Conservation (phyloP, 23 tunicate species). For the Oikopleura dioica region DNA sequence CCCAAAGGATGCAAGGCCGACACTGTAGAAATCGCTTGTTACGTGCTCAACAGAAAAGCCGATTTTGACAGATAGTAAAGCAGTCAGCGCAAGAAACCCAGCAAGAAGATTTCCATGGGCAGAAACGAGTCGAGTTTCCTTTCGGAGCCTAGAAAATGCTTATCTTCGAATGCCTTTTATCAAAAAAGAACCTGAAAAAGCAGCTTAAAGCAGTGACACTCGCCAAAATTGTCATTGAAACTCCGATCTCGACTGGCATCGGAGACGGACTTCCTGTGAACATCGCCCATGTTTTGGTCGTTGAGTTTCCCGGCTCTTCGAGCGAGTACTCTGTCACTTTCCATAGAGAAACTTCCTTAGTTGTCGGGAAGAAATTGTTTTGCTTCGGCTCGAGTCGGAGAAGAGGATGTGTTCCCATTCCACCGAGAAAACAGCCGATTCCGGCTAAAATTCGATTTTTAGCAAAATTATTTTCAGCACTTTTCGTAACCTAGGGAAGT, state of each 20-base stretch:
- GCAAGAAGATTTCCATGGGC: slow-evolving; percentile 2
- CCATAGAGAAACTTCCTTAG: background rate
- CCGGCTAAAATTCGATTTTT: too few relatives aligned
- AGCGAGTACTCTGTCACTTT: background rate
- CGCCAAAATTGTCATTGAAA: background rate
- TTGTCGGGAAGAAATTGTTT: too few relatives aligned
- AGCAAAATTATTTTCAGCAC: too few relatives aligned
- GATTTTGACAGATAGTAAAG: background rate
- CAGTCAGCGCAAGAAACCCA: background rate
- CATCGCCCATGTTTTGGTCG: background rate
- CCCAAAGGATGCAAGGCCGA: background rate
- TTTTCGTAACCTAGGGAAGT: too few relatives aligned
- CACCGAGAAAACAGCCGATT: too few relatives aligned
- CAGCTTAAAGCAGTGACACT: background rate
- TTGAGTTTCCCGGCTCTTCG: background rate
- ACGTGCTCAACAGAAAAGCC: background rate
- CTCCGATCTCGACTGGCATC: slow-evolving; percentile 2
- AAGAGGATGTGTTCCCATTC: too few relatives aligned
- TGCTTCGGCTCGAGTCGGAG: too few relatives aligned
- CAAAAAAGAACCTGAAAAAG: background rate
- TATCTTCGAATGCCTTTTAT: too few relatives aligned
- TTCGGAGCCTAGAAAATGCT: background rate
- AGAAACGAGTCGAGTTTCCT: background rate
- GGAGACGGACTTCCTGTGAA: background rate
- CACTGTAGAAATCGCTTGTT: background rate